Base-by-base conservation (phyloP, 2,797 vertebrate genomes). In the Heterohyrax brucei region DNA sequence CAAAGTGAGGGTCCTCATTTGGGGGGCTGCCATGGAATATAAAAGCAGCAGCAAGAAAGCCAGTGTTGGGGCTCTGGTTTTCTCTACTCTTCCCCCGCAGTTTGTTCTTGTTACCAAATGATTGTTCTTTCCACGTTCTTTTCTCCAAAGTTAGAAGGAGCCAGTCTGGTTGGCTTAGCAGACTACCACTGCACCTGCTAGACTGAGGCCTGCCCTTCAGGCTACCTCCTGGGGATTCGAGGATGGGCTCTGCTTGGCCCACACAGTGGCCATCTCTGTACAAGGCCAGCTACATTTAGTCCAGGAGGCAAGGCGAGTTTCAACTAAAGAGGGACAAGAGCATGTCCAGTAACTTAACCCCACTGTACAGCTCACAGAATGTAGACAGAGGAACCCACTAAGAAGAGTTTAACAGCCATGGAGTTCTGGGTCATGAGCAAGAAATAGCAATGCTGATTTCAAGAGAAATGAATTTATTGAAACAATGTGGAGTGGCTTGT, bases 81-180 rank as follows among this genome's bases (percentile, higher is more conserved):
- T 87, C 24, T 3, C 64, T 28, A 1, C 8, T 30, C 7, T 26
- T 33, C 48, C 56, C 5, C 2, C 18, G 68, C 53, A 44, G 24
- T 7, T 2, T 46, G 24, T 16, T 33, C 50, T 4, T 66, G n/a
- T 53, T 33, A 50, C 50, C 72, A 70, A 22, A 59, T 3, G 48
- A 64, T 28, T 16, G 21, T 46, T 64, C 82, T 28, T 53, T 53
- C 50, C 50, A 87, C 18, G 44, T 7, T 72, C 30, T 79, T 10
- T 68, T 81, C 92, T 59, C 50, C 22, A 48, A 48, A 21, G 77
- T 91, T 66, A 59, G 53, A 88, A 93, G 62, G 28, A 81, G 48
- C 30, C 24, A 16, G 16, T 66, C 56, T 73, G 26, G 59, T 33
- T 53, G 83, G 56, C 46, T 83, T 14, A 24, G 61, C 61, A 62